phyloP scores from a whole-genome alignment of 2,888 invertebrate species.

The Athalia rosae region DNA sequence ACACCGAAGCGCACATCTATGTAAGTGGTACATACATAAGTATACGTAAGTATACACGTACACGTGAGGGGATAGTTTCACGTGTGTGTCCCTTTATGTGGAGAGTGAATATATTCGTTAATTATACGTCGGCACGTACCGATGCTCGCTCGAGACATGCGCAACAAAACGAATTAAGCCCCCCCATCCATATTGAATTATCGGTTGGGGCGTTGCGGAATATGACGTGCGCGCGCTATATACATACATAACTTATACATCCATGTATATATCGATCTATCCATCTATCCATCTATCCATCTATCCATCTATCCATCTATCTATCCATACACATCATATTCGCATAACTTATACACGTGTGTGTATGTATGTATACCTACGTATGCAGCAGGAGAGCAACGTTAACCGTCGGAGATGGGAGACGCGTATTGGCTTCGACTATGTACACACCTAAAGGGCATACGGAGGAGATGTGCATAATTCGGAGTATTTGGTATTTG shows the following conservation, averaged over 20 bases:
- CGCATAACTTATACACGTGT: too few relatives aligned
- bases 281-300: background rate
- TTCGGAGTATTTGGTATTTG: too few relatives aligned
- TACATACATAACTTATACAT: too few relatives aligned
- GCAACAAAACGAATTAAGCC: slow-evolving; percentile 41
- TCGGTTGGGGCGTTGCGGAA: slow-evolving; percentile 42
- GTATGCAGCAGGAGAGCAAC: too few relatives aligned
- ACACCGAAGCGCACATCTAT: background rate
- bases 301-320: too few relatives aligned
- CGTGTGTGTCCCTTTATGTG: slow-evolving; percentile 1
- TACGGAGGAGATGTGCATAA: too few relatives aligned
- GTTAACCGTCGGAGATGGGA: too few relatives aligned
- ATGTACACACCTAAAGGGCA: too few relatives aligned
- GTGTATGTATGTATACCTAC: too few relatives aligned
- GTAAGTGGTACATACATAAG: background rate
- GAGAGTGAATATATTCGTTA: slow-evolving; percentile 39
- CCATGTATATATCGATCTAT: too few relatives aligned
- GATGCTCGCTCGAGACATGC: slow-evolving; percentile 20
- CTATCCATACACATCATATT: too few relatives aligned
- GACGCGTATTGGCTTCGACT: too few relatives aligned
- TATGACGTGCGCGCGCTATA: slow-evolving; percentile 27
- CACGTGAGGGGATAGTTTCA: background rate
- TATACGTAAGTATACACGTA: slow-evolving; percentile 5
- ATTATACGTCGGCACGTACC: slow-evolving; percentile 36
- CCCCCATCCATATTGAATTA: slow-evolving; percentile 42